phyloP scores from a whole-genome alignment of 2,113 vertebrate genomes.

The Calonectris borealis region DNA sequence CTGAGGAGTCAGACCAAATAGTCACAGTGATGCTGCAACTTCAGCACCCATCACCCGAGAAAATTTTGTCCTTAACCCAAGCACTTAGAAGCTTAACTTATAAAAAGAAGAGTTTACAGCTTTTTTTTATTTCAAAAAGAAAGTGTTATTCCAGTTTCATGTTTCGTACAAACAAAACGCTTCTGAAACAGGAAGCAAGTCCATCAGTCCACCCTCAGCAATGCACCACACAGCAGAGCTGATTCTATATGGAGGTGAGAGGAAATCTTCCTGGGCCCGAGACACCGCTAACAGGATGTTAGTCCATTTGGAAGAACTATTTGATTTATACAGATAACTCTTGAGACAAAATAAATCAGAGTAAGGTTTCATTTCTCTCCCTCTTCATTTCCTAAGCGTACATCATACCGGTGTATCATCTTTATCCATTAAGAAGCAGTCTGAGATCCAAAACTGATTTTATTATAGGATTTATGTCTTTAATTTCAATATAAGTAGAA shows the following conservation, averaged over 20 bases:
- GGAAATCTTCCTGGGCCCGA: not conserved
- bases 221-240: not conserved
- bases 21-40: not conserved
- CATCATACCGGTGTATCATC: not conserved
- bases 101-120: not conserved
- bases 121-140: not conserved
- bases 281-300: accelerated
- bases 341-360: not conserved
- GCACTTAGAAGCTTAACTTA: not conserved
- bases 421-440: not conserved
- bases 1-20: not conserved
- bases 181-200: not conserved
- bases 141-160: accelerated
- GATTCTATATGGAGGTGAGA: not conserved
- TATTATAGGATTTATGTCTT: not conserved
- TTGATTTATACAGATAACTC: not conserved
- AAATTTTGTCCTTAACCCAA: not conserved
- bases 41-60: not conserved
- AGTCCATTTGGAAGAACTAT: not conserved
- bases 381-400: not conserved
- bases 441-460: not conserved
- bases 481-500: not conserved
- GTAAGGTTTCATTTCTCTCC: not conserved
- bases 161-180: not conserved
- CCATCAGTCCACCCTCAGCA: not conserved